Evolutionary conservation across 1,140 invertebrate species (phyloP), one percentile per base, ranked within the genome.

Genomic region (Drosophila sp.): DNA sequence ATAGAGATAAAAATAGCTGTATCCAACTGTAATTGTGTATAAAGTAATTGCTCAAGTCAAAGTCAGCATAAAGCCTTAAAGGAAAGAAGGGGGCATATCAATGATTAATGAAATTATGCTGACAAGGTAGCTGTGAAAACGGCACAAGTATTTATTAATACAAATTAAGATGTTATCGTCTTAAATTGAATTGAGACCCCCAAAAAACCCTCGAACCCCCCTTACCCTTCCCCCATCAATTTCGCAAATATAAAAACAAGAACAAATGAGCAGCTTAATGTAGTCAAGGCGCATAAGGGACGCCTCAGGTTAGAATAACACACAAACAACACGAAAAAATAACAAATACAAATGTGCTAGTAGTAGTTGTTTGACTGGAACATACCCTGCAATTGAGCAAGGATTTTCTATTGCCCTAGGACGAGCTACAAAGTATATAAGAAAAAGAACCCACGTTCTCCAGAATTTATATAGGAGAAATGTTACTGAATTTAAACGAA

Each of bases 161-260:
- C 78, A 87, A 86, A 86, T 86, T 87, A 86, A 86, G 82, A 86
- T 87, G 78, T 86, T 86, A 86, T 86, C 82, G 75, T 81, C 71
- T 76, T 70, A 87, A 87, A 87, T 81, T 86, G 82, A 87, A 87
- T 81, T 76, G 82, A 38, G 46, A 18, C 41, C 43, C n/a, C 29
- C 48, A n/a, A 2, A n/a, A 36, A 16, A 3, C 25, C 34, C 4
- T 5, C 13, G n/a, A 7, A 5, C 16, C 29, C 8, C 25, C 21
- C 25, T 11, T 2, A 2, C 41, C 18, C 16, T 32, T 34, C 2
- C 13, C 9, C 4, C 21, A n/a, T 21, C 21, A 1, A 21, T 21
- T 4, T 4, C n/a, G n/a, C 48, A 53, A 43, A 27, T 32, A 45
- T 13, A 45, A 45, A 9, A 25, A 14, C 25, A 27, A 27, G 34